A percentile compares a stretch with the other conserved stretches of the same genome.
phyloP scores from a whole-genome alignment of 2,888 invertebrate genomes.

The Hedychridium roseum region DNA sequence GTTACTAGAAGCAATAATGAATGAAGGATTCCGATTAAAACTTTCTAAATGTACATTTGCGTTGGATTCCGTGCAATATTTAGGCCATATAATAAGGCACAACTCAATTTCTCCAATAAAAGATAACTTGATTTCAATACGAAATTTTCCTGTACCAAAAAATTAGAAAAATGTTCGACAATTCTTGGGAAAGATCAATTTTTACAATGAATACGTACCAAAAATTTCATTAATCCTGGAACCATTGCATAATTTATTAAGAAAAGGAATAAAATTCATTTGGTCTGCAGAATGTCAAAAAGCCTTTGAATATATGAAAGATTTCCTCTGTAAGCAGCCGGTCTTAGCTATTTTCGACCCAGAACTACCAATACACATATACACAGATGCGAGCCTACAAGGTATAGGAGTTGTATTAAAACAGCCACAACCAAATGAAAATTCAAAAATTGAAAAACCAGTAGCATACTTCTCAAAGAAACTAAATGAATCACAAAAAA shows the following conservation, averaged over 20 bases:
- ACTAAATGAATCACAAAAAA: too few relatives aligned
- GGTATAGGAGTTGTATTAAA: too few relatives aligned
- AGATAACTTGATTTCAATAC: slow-evolving; percentile 12
- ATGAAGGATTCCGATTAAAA: neutral
- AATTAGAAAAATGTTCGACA: slow-evolving; percentile 13
- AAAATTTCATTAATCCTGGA: slow-evolving; percentile 4
- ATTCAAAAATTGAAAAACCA: too few relatives aligned
- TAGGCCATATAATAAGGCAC: slow-evolving; percentile 9
- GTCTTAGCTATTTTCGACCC: slow-evolving; percentile 15
- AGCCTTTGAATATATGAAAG: slow-evolving; percentile 16
- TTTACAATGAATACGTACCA: slow-evolving; percentile 12
- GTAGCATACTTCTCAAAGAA: too few relatives aligned
- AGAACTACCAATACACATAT: slow-evolving; percentile 8
- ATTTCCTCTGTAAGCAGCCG: slow-evolving; percentile 14
- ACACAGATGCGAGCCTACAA: too few relatives aligned
- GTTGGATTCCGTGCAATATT: slow-evolving; percentile 8
- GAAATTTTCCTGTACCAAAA: slow-evolving; percentile 9
- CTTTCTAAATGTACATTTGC: slow-evolving; percentile 2
- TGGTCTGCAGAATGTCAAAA: slow-evolving; percentile 22
- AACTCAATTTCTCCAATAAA: slow-evolving; percentile 11
- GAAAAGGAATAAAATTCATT: slow-evolving; percentile 15
- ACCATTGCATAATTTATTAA: slow-evolving; percentile 10
- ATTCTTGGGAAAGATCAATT: slow-evolving; percentile 12
- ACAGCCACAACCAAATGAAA: too few relatives aligned
- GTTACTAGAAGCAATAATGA: neutral